These are phyloP conservation scores for Eleutherodactylus coqui DNA, from an alignment of 2,797 vertebrate genomes.

Conservation along the genomic window DNA sequence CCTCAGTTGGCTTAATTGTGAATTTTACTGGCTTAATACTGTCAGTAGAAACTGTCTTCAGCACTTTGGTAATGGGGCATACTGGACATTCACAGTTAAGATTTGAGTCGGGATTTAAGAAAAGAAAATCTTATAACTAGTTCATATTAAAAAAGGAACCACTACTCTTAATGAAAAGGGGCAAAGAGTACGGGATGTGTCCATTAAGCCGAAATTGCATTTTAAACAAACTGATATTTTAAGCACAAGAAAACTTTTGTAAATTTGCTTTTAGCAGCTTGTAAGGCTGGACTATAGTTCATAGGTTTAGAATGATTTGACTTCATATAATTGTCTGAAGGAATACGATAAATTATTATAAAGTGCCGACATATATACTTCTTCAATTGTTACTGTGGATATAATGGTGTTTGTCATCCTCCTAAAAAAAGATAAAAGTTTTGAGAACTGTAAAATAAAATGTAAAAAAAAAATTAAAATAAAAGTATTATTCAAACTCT, in stretches of 20 bases:
- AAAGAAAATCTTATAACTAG: background rate
- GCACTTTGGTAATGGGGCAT: background rate
- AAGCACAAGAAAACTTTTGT: background rate
- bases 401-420: background rate
- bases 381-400: background rate
- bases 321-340: background rate
- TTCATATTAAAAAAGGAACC: background rate
- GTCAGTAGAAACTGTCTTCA: background rate
- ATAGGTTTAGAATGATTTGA: constrained; percentile 6
- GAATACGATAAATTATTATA: constrained; percentile 48
- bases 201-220: background rate
- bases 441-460: background rate
- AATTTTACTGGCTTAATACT: too few species aligned
- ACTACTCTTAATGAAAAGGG: background rate
- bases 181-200: background rate
- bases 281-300: background rate
- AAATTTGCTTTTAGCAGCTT: background rate
- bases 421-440: background rate
- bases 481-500: background rate
- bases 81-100: background rate
- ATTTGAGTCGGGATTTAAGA: too few species aligned
- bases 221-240: background rate
- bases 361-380: constrained; percentile 13
- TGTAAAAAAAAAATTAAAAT: background rate
- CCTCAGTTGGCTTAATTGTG: background rate